phyloP scores from a whole-genome alignment of 2,888 invertebrate genomes.

The Alloscopus bannaensis region DNA sequence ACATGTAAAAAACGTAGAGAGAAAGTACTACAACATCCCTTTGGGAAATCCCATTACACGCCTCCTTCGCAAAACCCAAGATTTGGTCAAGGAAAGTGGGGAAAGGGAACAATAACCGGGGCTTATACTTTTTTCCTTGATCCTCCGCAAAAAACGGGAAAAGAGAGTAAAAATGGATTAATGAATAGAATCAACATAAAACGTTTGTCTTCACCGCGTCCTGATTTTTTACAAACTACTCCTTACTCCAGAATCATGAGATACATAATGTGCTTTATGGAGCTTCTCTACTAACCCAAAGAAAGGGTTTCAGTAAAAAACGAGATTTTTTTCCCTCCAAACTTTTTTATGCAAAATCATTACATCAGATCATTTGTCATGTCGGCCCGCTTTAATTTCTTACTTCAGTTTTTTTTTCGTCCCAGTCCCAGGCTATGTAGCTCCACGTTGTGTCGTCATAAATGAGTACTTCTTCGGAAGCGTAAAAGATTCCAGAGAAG shows the following conservation, averaged over 20 bases:
- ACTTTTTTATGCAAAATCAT: conserved; percentile 60
- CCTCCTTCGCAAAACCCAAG: neutral
- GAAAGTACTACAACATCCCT: too few relatives aligned
- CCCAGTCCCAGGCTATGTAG: too few relatives aligned
- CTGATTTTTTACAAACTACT: too few relatives aligned
- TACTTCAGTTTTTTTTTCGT: conserved; percentile 39
- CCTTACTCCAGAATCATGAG: neutral
- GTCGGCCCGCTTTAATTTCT: conserved; percentile 57
- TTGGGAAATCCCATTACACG: conserved; percentile 9
- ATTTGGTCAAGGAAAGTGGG: conserved; percentile 33
- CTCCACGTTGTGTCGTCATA: too few relatives aligned
- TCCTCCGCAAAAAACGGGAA: neutral
- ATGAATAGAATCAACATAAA: conserved; percentile 60
- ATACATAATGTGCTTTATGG: too few relatives aligned
- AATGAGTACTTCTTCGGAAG: conserved; percentile 55
- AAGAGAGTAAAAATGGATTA: conserved; percentile 25
- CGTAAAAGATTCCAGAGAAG: conserved; percentile 23
- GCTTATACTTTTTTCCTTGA: neutral
- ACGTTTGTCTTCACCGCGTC: conserved; percentile 16
- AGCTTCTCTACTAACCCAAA: neutral
- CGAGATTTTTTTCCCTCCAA: conserved; percentile 19
- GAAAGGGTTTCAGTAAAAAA: neutral
- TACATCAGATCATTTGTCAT: conserved; percentile 66
- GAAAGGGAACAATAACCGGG: conserved; percentile 5
- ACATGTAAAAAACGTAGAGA: conserved; percentile 12